A percentile compares a stretch with the other conserved stretches of the same genome.
phyloP scores from a whole-genome alignment of 2,113 vertebrate species.

The Sphyrna mokarran region DNA sequence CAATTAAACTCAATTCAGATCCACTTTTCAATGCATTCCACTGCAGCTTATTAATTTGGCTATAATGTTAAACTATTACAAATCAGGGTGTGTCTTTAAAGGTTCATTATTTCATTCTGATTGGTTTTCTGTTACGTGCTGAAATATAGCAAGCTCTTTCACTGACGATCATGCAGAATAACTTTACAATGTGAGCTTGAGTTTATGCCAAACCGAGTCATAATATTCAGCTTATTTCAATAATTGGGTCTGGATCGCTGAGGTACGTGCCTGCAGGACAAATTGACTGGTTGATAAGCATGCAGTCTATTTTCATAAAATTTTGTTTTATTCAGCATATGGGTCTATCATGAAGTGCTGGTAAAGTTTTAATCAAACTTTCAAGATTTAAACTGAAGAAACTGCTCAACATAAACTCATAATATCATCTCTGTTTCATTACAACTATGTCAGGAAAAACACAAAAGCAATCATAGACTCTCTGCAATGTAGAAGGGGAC shows the following conservation, averaged over 20 bases:
- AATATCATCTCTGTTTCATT: background rate
- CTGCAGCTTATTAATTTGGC: background rate
- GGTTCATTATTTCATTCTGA: background rate
- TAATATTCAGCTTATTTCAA: background rate
- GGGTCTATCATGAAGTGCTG: background rate
- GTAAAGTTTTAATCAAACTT: slow-evolving; percentile 1
- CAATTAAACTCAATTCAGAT: background rate
- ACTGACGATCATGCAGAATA: background rate
- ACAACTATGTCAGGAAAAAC: background rate
- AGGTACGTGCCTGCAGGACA: background rate
- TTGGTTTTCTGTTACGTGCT: background rate
- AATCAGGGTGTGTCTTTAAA: background rate
- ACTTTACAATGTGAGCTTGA: background rate
- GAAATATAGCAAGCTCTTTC: background rate
- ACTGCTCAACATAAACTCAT: background rate
- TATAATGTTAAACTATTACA: background rate
- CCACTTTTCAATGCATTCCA: background rate
- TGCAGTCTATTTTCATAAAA: background rate
- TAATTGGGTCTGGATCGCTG: background rate
- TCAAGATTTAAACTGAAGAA: background rate
- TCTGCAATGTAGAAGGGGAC: too few relatives aligned
- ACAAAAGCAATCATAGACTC: background rate
- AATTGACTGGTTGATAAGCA: background rate
- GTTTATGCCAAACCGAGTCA: background rate
- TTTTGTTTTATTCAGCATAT: background rate